Percentiles rank a stretch among this genome's conserved stretches.
Conservation (phyloP, 1,140 invertebrate species). For the Ptiloglossa arizonensis region DNA sequence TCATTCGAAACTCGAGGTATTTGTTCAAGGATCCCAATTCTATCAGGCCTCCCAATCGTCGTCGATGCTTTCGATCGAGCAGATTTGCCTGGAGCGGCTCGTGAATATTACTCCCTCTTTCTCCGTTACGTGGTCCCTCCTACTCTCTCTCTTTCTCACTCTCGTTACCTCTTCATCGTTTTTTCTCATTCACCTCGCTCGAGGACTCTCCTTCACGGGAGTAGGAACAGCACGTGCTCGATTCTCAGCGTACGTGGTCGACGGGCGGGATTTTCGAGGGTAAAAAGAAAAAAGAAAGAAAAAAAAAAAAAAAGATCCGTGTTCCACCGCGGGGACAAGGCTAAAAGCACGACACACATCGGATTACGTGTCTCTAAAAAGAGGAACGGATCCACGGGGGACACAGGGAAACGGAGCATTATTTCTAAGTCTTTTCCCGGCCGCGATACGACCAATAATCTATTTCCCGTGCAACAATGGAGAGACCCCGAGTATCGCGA, state of each 20-base stretch:
- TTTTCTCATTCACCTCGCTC: conserved; percentile 41
- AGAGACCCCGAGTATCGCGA: not conserved
- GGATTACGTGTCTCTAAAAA: conserved; percentile 52
- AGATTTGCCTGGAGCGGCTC: conserved; percentile 42
- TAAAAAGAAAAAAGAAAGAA: conserved; percentile 62
- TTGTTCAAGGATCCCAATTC: conserved; percentile 51
- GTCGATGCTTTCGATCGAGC: conserved; percentile 29
- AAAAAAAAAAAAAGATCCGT: conserved; percentile 55
- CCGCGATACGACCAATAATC: not conserved
- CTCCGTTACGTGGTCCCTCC: too few species aligned
- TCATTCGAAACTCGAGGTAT: conserved; percentile 40
- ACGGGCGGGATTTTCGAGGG: conserved; percentile 63
- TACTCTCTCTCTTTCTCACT: conserved; percentile 11
- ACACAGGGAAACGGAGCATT: too few species aligned
- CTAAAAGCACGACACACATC: conserved; percentile 61
- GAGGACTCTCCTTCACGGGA: conserved; percentile 57
- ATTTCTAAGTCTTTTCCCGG: not conserved
- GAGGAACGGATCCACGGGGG: conserved; percentile 17
- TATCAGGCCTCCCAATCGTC: conserved; percentile 45
- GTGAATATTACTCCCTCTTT: conserved; percentile 43
- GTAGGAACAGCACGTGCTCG: conserved; percentile 56
- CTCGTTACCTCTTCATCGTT: conserved; percentile 2
- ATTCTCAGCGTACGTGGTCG: conserved; percentile 62
- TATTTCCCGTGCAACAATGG: not conserved
- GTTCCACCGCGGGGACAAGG: conserved; percentile 61